Evolutionary conservation across 1,140 invertebrate species (phyloP), one percentile per base, ranked within the genome.

Genomic region (Saxidomus purpurata): DNA sequence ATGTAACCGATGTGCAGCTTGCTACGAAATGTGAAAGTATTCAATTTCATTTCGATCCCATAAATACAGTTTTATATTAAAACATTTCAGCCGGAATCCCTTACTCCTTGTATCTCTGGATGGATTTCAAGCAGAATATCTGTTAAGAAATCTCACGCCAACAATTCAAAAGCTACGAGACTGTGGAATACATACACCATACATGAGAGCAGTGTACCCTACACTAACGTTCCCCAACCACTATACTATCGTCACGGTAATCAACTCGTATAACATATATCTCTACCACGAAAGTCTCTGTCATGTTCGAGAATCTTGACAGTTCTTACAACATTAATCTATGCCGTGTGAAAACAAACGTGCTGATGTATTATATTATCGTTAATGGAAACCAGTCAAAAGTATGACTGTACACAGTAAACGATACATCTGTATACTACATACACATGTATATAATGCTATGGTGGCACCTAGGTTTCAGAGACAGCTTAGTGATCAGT

Each of bases 201-300:
- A 97, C 89, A 97, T 98, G 96, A 92, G 93, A 36, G 76, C 97
- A 90, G 96, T 97, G 28, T 98, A 97, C 95, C 96, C 97, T 0
- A 97, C 97, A 0, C 97, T 97, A 95, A 98, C 98, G 3, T 98
- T 98, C 95, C 97, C 97, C 2, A 98, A 98, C 96, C 98, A 98
- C 95, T 97, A 97, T 93, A 97, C 43, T 63, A 89, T 79, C 47
- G 67, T 77, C 4, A 83, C 80, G 19, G 79, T 83, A 89, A 34
- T 11, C 15, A 43, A n/a, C n/a, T n/a, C n/a, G n/a, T n/a, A n/a
- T n/a, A n/a, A n/a, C n/a, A n/a, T n/a, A n/a, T n/a, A n/a, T n/a
- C n/a, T n/a, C n/a, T n/a, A n/a, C n/a, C n/a, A n/a, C n/a, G n/a
- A n/a, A n/a, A n/a, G n/a, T n/a, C n/a, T n/a, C n/a, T n/a, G n/a